Conservation (phyloP, 2,888 invertebrate genomes). For the Nomada goodeniana region DNA sequence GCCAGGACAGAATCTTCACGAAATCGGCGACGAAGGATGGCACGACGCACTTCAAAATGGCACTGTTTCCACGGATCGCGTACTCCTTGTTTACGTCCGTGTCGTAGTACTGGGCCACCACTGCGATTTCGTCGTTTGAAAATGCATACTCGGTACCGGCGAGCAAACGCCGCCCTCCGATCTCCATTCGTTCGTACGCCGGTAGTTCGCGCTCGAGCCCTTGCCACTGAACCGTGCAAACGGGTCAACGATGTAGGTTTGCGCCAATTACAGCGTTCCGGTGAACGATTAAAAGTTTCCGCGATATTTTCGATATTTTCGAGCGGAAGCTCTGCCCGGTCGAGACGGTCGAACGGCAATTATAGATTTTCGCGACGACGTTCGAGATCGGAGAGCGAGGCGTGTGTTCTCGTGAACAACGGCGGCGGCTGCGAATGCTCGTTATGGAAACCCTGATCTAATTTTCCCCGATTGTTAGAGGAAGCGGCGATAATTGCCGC, state of each 20-base stretch:
- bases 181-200: slow-evolving; percentile 16
- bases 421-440: slow-evolving; percentile 70
- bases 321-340: neutral
- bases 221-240: slow-evolving; percentile 14
- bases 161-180: slow-evolving; percentile 20
- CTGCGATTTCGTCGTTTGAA: slow-evolving; percentile 83
- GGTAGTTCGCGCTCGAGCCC: slow-evolving; percentile 1
- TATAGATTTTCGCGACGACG: neutral
- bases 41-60: slow-evolving; percentile 94
- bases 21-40: slow-evolving; percentile 97
- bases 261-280: slow-evolving; percentile 14
- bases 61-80: slow-evolving; percentile 95
- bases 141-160: neutral
- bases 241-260: slow-evolving; percentile 39
- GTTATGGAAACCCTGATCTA: slow-evolving; percentile 23
- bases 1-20: slow-evolving; percentile 94
- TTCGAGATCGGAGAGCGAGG: slow-evolving; percentile 48
- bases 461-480: slow-evolving; percentile 8
- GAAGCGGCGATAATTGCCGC: slow-evolving; percentile 37
- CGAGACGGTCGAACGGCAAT: neutral
- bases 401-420: slow-evolving; percentile 46
- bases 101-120: slow-evolving; percentile 92
- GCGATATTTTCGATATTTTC: neutral
- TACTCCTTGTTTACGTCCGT: slow-evolving; percentile 95
- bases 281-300: slow-evolving; percentile 11